Evolutionary conservation across 1,140 invertebrate species (phyloP).

Genomic region (Aphelinus atriplicis): DNA sequence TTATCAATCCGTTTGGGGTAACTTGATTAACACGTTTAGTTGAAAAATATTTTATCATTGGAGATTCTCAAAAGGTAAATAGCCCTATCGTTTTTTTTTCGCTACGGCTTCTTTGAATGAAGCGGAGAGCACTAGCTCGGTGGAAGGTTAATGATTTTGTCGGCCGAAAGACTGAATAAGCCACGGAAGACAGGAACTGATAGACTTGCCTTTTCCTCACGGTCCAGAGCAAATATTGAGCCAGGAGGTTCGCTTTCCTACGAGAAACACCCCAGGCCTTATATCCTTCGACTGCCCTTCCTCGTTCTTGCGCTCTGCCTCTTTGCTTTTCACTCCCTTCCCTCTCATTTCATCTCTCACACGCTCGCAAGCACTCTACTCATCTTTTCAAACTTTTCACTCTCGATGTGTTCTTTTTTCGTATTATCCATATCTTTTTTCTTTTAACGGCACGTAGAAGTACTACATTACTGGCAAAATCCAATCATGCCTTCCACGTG

Average conservation of each 20-base stretch:
- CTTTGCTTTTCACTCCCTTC: neutral
- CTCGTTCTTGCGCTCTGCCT: neutral
- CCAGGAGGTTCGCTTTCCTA: slow-evolving; percentile 49
- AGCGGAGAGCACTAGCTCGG: slow-evolving; percentile 2
- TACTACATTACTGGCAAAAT: neutral
- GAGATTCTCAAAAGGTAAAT: too few species aligned
- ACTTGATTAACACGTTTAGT: too few species aligned
- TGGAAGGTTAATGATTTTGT: slow-evolving; percentile 59
- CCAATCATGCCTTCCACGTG: too few species aligned
- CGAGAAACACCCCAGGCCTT: slow-evolving; percentile 44
- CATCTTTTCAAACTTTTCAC: slow-evolving; percentile 3
- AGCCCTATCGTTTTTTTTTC: too few species aligned
- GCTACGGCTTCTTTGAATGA: neutral
- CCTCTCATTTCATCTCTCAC: neutral
- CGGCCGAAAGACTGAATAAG: slow-evolving; percentile 51
- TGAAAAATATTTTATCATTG: too few species aligned
- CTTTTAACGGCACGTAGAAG: slow-evolving; percentile 16
- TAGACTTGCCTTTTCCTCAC: slow-evolving; percentile 57
- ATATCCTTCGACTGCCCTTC: slow-evolving; percentile 12
- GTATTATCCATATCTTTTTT: slow-evolving; percentile 16
- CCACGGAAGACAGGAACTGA: slow-evolving; percentile 61
- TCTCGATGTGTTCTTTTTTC: neutral
- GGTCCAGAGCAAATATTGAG: slow-evolving; percentile 53
- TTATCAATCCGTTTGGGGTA: too few species aligned
- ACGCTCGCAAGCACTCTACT: neutral